Percentiles rank a stretch among this genome's conserved stretches.
phyloP scores from a whole-genome alignment of 1,140 invertebrate species.

The Teleogryllus occipitalis region DNA sequence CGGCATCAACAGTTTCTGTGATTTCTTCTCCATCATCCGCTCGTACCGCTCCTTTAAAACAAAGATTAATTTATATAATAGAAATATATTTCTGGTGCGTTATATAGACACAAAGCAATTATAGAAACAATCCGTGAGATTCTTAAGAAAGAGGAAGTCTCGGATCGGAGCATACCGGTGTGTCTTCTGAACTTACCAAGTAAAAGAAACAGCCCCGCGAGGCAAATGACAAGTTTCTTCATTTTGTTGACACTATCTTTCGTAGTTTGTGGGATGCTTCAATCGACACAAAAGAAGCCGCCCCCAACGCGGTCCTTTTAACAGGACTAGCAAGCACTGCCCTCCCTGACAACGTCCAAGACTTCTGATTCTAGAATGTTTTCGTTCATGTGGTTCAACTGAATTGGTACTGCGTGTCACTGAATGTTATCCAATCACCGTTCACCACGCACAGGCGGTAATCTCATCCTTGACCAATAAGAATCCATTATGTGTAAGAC shows the following conservation, averaged over 20 bases:
- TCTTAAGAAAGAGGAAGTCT: background rate
- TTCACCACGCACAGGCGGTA: constrained; percentile 25
- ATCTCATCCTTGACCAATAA: constrained; percentile 6
- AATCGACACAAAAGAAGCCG: background rate
- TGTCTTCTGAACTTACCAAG: background rate
- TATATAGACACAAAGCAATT: background rate
- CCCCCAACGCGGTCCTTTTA: background rate
- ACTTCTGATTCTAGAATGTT: constrained; percentile 6
- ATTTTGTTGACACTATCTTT: background rate
- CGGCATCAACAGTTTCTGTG: constrained; percentile 53
- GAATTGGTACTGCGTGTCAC: too few species aligned
- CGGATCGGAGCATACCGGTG: background rate
- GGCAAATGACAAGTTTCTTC: background rate
- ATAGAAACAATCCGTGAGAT: background rate
- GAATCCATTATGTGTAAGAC: constrained; percentile 13
- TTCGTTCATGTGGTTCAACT: constrained; percentile 14
- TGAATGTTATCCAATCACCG: constrained; percentile 26
- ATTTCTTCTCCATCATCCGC: constrained; percentile 35
- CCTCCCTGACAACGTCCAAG: background rate
- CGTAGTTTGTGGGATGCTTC: background rate
- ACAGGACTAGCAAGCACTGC: background rate
- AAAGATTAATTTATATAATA: constrained; percentile 26
- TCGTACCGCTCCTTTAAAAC: constrained; percentile 34
- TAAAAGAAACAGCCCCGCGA: background rate
- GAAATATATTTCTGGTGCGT: constrained; percentile 13